A percentile compares a stretch with the other conserved stretches of the same genome.
These are phyloP conservation scores for Meteorus cinctellus DNA, from an alignment of 2,888 invertebrate species.

Conservation along the genomic window DNA sequence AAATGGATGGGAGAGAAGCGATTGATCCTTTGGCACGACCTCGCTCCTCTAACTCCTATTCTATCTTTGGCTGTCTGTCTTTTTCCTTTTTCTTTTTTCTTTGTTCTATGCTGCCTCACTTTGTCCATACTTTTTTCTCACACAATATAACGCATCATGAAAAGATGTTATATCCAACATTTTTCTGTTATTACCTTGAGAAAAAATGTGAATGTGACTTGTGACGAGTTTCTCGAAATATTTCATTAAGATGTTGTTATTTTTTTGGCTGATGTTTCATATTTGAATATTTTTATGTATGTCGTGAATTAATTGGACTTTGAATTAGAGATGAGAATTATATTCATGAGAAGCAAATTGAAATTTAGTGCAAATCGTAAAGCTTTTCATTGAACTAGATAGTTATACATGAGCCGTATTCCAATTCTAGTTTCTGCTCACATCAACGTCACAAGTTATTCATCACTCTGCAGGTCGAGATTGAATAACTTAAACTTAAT, in stretches of 20 bases:
- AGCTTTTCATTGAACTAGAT: too few relatives aligned
- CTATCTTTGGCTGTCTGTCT: background rate
- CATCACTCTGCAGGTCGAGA: too few relatives aligned
- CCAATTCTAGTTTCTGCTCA: too few relatives aligned
- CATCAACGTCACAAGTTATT: too few relatives aligned
- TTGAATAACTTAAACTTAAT: too few relatives aligned
- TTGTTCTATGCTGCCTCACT: background rate
- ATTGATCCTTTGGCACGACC: slow-evolving; percentile 31
- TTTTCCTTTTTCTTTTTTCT: slow-evolving; percentile 24
- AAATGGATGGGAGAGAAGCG: slow-evolving; percentile 64
- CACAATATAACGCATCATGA: background rate
- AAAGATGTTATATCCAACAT: background rate
- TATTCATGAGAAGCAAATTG: too few relatives aligned
- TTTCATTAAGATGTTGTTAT: background rate
- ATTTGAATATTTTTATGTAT: background rate
- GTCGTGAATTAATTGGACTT: background rate
- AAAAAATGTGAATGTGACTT: background rate
- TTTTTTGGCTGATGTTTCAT: background rate
- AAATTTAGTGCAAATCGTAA: too few relatives aligned
- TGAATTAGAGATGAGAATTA: too few relatives aligned
- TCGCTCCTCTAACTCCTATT: background rate
- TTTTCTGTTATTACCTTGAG: background rate
- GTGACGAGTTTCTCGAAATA: background rate
- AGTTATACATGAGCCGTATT: too few relatives aligned
- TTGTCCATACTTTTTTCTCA: background rate